Evolutionary conservation across 2,797 vertebrate genomes (phyloP).

Genomic region (Myotis vivesi): DNA sequence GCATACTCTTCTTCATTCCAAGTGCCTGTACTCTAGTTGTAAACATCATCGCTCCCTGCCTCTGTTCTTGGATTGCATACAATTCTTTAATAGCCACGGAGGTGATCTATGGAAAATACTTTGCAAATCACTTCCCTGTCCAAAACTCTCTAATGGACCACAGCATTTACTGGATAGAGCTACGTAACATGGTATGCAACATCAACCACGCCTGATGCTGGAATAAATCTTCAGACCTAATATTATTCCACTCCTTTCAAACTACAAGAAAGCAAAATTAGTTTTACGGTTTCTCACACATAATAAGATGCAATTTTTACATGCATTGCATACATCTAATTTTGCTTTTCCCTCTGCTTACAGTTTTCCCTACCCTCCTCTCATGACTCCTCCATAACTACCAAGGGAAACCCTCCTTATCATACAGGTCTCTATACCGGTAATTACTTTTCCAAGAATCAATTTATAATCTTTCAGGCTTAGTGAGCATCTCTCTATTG

Average conservation of each 20-base stretch:
- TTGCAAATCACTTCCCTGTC: not conserved
- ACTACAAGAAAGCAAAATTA: not conserved
- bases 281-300: not conserved
- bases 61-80: not conserved
- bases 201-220: not conserved
- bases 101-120: not conserved
- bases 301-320: not conserved
- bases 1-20: not conserved
- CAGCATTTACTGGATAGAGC: not conserved
- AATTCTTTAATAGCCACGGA: not conserved
- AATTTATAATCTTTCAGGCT: not conserved
- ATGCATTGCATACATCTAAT: not conserved
- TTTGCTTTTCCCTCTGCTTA: not conserved
- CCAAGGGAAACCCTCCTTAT: not conserved
- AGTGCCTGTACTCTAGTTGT: not conserved
- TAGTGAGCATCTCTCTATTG: not conserved
- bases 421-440: not conserved
- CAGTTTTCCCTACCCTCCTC: not conserved
- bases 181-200: not conserved
- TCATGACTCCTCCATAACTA: not conserved
- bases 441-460: not conserved
- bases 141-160: not conserved
- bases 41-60: not conserved
- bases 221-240: not conserved
- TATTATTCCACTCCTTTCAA: not conserved